Base-by-base conservation (phyloP, 2,797 vertebrate species). In the Tenualosa thibaudeaui region DNA sequence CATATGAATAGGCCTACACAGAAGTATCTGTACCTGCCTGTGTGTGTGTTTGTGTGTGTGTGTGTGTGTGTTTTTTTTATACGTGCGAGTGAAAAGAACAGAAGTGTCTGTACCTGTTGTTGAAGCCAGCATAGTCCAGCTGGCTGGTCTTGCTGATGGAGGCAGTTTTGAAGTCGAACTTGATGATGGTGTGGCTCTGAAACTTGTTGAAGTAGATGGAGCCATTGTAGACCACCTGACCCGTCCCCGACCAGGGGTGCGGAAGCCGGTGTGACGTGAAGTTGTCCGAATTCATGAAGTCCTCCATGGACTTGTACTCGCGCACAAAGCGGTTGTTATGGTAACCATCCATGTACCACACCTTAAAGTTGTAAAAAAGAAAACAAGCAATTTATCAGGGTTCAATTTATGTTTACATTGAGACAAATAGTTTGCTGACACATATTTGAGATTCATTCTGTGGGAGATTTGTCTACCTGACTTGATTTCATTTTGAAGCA, bases 121-220 rank as follows among this genome's bases (percentile, higher is more conserved):
- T 99, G 93, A 96, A 98, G 81, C 98, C 98, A 0, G 97, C 97
- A 0, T 97, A 97, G 93, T 99, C 97, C 85, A 99, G 96, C 93
- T 96, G 97, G 83, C 96, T 95, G 0, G 97, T 97, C 92, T 97
- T 97, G 85, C 97, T 97, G 91, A 99, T 97, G 82, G 96, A 93
- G 31, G 97, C 96, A 0, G 97, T 96, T 86, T 95, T 95, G 91
- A 99, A 93, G 94, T 99, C 97, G 49, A 98, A 99, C 86, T 97
- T 94, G 93, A 99, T 98, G 91, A 99, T 95, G 60, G 97, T 97
- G 95, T 99, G 97, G 90, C 98, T 99, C 95, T 99, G 98, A 93
- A 98, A 99, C 94, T 99, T 99, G 91, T 99, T 99, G 95, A 98
- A 99, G 93, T 98, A 99, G 87, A 99, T 96, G 6, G 98, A 99